phyloP scores from a whole-genome alignment of 2,113 vertebrate genomes.

The Pteruthius melanotis region DNA sequence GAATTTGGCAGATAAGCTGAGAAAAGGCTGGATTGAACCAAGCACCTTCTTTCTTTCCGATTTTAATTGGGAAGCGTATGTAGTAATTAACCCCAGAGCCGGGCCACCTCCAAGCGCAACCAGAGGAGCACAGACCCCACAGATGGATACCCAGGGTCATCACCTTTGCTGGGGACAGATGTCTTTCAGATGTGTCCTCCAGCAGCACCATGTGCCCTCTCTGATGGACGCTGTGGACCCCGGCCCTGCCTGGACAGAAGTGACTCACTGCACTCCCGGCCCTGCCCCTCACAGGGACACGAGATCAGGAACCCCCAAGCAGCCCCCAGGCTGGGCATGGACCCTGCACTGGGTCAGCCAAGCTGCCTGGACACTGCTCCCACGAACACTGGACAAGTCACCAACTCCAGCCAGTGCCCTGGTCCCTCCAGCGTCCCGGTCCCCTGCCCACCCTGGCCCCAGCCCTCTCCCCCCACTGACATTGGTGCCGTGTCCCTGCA shows the following conservation, averaged over 20 bases:
- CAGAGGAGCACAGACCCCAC: neutral
- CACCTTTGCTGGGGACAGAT: neutral
- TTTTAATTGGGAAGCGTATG: slow-evolving; percentile 27
- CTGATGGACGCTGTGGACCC: accelerated
- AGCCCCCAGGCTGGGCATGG: neutral
- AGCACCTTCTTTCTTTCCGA: slow-evolving; percentile 1
- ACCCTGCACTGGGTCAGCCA: accelerated
- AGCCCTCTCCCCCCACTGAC: neutral
- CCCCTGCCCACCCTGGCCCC: neutral
- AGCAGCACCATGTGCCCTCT: neutral
- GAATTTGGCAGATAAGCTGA: slow-evolving; percentile 23
- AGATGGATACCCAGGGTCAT: neutral
- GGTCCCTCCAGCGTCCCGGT: accelerated
- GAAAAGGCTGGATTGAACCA: neutral
- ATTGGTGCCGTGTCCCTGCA: neutral
- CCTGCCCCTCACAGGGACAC: neutral
- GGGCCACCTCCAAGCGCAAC: accelerated
- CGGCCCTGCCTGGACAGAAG: accelerated
- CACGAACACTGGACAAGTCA: accelerated
- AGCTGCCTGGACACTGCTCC: neutral
- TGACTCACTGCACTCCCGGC: neutral
- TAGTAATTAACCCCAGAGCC: slow-evolving; percentile 43
- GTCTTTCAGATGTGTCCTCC: neutral
- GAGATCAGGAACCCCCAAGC: neutral
- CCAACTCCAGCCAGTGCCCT: neutral